Base-by-base conservation (phyloP, 2,113 vertebrate genomes). In the Carassius gibelio region DNA sequence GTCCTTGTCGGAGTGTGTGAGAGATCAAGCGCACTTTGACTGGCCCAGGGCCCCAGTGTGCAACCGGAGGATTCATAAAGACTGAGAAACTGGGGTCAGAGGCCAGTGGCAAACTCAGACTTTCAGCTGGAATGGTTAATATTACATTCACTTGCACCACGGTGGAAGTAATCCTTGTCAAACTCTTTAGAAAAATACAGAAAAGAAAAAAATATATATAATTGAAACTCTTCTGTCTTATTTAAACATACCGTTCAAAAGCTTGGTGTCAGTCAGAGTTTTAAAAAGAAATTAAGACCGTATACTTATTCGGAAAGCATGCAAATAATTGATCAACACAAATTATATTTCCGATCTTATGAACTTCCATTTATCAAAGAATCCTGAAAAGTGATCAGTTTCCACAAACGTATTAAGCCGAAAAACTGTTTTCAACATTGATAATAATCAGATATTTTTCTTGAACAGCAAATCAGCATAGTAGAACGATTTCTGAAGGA, bases 1-100 rank as follows among this genome's bases (percentile, higher is more conserved):
- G 97, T 87, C 96, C 97, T 82, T 97, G 94, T 17, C 96, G 93
- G 0, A 98, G 93, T 72, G 95, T 94, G 3, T 93, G 92, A 62
- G 97, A 98, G 89, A 98, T 95, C 64, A 98, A 95, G 4, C 97
- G 94, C 90, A 96, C 88, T 38, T 96, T 91, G 50, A 97, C 93
- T 0, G 95, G 95, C 38, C 95, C 96, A 0, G 96, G 96, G 3
- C 97, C 96, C 1, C 89, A 95, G 93, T 97, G 97, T 5, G 97
- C 97, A 15, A 96, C 85, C 0, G 97, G 96, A 5, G 97, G 96
- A 0, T 93, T 93, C 84, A 98, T 94, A 0, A 92, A 91, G 69
- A 95, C 91, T 0, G 82, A 92, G 10, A 95, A 92, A 8, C 80
- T 90, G 34, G 95, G 94, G 90, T 97, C 96, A 0, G 94, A 92